Evolutionary conservation across 2,113 vertebrate genomes (phyloP), one percentile per base, ranked within the genome.

Genomic region (Eidolon helvum): DNA sequence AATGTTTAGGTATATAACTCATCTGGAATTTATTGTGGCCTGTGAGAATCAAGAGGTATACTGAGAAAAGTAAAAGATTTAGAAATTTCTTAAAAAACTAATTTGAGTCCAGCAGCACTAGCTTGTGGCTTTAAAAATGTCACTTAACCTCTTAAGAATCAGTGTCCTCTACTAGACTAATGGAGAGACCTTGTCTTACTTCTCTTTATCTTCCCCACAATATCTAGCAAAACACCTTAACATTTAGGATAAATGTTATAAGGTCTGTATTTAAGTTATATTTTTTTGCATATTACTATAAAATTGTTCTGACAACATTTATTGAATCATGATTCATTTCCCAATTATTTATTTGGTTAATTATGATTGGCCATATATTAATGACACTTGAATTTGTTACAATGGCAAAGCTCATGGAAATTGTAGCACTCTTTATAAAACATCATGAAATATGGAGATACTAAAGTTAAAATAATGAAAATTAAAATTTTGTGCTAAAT

Each of bases 51-150:
- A 92, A 78, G 38, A 79, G n/a, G 30, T 50, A 33, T 38, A 72
- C 63, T 57, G 35, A 94, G 26, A 74, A 94, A 90, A 96, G 63
- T 65, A 92, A 90, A 94, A 30, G 33, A 90, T 72, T 94, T 96
- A 86, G 24, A 89, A 90, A 55, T 77, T 74, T 65, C 24, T 15
- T 30, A 63, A n/a, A 77, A 33, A 19, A 69, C 30, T 72, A 82
- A 65, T 43, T 82, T 53, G 66, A 30, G 35, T 35, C 45, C 48
- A 63, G 12, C 38, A 92, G 48, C 68, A 43, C 28, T 35, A 45
- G 48, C 38, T 63, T 65, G 38, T 45, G 69, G 21, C 10, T 21
- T 75, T 88, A 45, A 53, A 63, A 7, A 74, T 74, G 18, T 88
- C 38, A 57, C 45, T 72, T 78, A 38, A 63, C 18, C 9, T 78